phyloP scores from a whole-genome alignment of 2,888 invertebrate species.

The Gibbula magus region DNA sequence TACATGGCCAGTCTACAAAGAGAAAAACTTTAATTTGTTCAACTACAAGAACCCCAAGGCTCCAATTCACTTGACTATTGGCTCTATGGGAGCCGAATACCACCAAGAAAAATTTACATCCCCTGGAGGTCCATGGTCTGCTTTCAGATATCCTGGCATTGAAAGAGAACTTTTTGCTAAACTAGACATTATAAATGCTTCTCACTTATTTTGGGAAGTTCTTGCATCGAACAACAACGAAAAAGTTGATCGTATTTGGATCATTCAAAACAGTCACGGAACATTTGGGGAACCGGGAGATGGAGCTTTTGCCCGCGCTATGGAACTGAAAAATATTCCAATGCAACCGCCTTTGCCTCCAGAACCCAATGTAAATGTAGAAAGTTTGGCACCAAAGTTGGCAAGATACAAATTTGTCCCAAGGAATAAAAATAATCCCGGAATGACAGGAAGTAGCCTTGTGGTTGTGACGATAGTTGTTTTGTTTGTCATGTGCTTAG shows the following conservation, averaged over 20 bases:
- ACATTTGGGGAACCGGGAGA: constrained; percentile 51
- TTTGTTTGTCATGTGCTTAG: too few relatives aligned
- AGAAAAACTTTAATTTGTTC: constrained; percentile 50
- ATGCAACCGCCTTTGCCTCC: constrained; percentile 2
- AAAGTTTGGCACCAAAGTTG: not conserved
- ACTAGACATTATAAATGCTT: constrained; percentile 55
- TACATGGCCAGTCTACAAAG: constrained; percentile 66
- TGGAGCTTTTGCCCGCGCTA: constrained; percentile 9
- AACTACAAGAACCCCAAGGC: constrained; percentile 62
- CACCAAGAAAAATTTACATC: constrained; percentile 47
- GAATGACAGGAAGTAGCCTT: too few relatives aligned
- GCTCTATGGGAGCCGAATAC: constrained; percentile 60
- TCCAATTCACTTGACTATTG: constrained; percentile 64
- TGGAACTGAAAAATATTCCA: not conserved
- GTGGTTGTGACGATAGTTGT: too few relatives aligned
- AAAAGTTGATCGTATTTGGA: constrained; percentile 56
- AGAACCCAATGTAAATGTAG: not conserved
- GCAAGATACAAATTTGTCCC: not conserved
- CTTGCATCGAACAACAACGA: constrained; percentile 56
- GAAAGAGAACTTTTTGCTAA: constrained; percentile 59
- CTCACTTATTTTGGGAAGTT: constrained; percentile 63
- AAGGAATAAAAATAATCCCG: not conserved
- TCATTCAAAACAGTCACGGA: constrained; percentile 58
- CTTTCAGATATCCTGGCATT: constrained; percentile 50
- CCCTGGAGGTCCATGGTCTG: constrained; percentile 57